Evolutionary conservation across 2,797 vertebrate species (phyloP), one percentile per base, ranked within the genome.

Genomic region (Tangara arthus): DNA sequence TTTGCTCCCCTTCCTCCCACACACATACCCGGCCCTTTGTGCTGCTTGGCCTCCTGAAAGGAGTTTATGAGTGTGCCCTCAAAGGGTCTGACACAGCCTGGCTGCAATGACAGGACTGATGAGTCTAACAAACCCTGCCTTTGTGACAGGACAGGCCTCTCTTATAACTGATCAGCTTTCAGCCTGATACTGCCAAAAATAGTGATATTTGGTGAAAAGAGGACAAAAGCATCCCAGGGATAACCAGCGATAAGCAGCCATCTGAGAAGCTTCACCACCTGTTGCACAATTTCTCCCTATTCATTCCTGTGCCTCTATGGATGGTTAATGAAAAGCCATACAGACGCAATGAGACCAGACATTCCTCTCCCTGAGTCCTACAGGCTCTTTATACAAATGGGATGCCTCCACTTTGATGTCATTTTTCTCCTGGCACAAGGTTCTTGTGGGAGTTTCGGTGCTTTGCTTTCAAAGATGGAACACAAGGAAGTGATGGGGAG

Each of bases 141-240:
- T 93, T 92, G 91, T 95, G 41, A 63, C 27, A 35, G 57, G 42
- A 55, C 72, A 46, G 68, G 65, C 55, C 15, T 47, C 18, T 56
- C 44, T 65, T 81, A 71, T 47, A 55, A 30, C 61, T 30, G 32
- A 44, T 80, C 49, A 50, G 8, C 16, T 92, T 80, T 55, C 4
- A 9, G 75, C 49, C 57, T 68, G 44, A 41, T 49, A 34, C 28
- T 56, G 39, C 42, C 42, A 85, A 73, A 82, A 90, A 59, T 2
- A 53, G 50, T 41, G 72, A 13, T 83, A 78, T 76, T 82, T 83
- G 87, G n/a, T 95, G 89, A 94, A 91, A 96, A 87, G 53, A 49
- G 50, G 26, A 75, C 68, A 82, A 87, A 92, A 39, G 32, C 42
- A 91, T 49, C 53, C 82, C n/a, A 34, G 57, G 13, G 15, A 27